phyloP scores from a whole-genome alignment of 2,113 vertebrate species.

The Sinocyclocheilus grahami region DNA sequence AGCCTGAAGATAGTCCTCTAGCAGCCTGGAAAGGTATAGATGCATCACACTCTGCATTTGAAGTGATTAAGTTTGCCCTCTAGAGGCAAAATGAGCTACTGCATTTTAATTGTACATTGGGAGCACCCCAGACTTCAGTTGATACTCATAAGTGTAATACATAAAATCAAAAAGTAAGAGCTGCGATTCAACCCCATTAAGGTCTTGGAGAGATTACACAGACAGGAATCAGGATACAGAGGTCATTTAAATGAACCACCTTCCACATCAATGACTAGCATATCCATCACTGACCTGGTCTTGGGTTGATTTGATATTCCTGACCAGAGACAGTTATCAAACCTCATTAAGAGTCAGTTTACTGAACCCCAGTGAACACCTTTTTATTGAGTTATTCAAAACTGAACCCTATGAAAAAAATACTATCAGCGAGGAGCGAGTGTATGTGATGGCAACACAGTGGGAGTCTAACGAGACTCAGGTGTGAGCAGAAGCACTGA shows the following conservation, averaged over 20 bases:
- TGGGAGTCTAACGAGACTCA: constrained; percentile 35
- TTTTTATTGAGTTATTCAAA: constrained; percentile 25
- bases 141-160: too few relatives aligned
- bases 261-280: neutral
- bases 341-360: constrained; percentile 16
- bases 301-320: neutral
- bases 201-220: neutral
- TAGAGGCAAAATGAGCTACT: constrained; percentile 12
- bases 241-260: constrained; percentile 1
- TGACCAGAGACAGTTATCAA: constrained; percentile 17
- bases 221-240: neutral
- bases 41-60: neutral
- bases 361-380: neutral
- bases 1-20: constrained; percentile 91
- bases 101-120: neutral
- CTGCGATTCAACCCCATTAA: neutral
- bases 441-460: constrained; percentile 24
- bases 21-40: constrained; percentile 68
- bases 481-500: constrained; percentile 26
- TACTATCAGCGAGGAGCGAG: neutral
- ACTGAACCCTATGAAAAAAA: constrained; percentile 27
- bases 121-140: neutral
- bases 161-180: neutral
- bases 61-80: constrained; percentile 32
- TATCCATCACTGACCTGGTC: neutral